Base-by-base conservation (phyloP, 2,888 invertebrate species). In the Ariolimax columbianus region DNA sequence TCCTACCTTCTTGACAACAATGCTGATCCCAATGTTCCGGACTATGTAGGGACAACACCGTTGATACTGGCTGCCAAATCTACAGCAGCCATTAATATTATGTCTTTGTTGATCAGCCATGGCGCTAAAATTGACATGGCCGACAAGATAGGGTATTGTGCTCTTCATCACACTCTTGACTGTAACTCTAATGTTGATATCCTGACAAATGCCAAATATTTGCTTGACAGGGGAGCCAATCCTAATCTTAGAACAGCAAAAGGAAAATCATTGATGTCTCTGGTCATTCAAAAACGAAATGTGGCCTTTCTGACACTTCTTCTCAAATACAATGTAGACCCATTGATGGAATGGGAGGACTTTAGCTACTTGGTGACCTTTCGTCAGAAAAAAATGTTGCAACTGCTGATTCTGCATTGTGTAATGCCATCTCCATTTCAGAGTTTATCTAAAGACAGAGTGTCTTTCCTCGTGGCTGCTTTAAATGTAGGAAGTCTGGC, bases 51-150 rank as follows among this genome's bases (percentile, higher is more conserved):
- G 0, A 82, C 26, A 26, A 73, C 82, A 14, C 36, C 63, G 11
- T 23, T 82, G 26, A 82, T 82, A 75, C 43, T 38, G n/a, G 73
- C 73, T 63, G 63, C 59, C n/a, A 59, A 23, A 19, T 26, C 9
- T 59, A 11, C 73, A 23, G 2, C 36, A 40, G 43, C 19, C n/a
- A 40, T 11, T 33, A 11, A 43, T 14, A 14, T 30, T 14, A 17
- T 75, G 59, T 7, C 11, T 6, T 3, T 73, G 17, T 11, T 82
- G 9, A 30, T 82, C 63, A n/a, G n/a, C 3, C 26, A 30, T 40
- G 82, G 82, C 75, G 82, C 75, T 38, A 40, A 63, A 4, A 19
- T 82, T 43, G 63, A 82, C 30, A 36, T 59, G 33, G 33, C 33
- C 26, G 63, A 82, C n/a, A 59, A n/a, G 3, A 9, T 0, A 17